A percentile compares a stretch with the other conserved stretches of the same genome.
These are phyloP conservation scores for Acestrorhynchus altus DNA, from an alignment of 2,797 vertebrate genomes.

Conservation along the genomic window DNA sequence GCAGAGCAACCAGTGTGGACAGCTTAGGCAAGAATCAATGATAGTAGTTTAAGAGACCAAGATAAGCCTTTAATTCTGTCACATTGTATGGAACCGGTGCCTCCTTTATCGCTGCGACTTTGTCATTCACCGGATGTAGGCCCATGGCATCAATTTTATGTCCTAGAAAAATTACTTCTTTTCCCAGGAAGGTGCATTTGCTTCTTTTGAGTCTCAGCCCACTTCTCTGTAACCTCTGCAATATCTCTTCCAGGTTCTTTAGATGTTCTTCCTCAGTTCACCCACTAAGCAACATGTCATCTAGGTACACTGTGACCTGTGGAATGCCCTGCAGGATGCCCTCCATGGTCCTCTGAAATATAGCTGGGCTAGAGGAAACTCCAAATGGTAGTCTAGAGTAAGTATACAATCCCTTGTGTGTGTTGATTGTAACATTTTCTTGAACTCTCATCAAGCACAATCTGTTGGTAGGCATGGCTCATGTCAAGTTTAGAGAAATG, in stretches of 20 bases:
- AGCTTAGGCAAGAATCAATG: background rate
- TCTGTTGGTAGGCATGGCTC: too few relatives aligned
- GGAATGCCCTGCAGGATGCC: too few relatives aligned
- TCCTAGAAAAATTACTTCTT: background rate
- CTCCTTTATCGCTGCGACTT: background rate
- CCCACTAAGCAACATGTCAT: background rate
- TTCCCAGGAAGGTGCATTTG: constrained; percentile 9
- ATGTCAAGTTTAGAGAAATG: too few relatives aligned
- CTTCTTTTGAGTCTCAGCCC: background rate
- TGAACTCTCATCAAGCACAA: too few relatives aligned
- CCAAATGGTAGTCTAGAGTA: too few relatives aligned
- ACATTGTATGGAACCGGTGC: constrained; percentile 1
- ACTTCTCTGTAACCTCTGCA: background rate
- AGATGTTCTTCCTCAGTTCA: background rate
- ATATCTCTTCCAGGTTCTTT: background rate
- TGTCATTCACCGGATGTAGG: background rate
- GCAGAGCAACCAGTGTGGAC: background rate
- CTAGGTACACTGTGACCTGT: too few relatives aligned
- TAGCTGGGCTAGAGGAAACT: too few relatives aligned
- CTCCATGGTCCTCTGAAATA: too few relatives aligned
- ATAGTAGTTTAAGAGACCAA: constrained; percentile 8
- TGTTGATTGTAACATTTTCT: too few relatives aligned
- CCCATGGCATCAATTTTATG: background rate
- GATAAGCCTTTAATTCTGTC: background rate
- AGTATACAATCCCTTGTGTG: too few relatives aligned